Percentiles rank a stretch among this genome's conserved stretches.
These are phyloP conservation scores for Meda fulgida DNA, from an alignment of 2,797 vertebrate species.

Conservation along the genomic window DNA sequence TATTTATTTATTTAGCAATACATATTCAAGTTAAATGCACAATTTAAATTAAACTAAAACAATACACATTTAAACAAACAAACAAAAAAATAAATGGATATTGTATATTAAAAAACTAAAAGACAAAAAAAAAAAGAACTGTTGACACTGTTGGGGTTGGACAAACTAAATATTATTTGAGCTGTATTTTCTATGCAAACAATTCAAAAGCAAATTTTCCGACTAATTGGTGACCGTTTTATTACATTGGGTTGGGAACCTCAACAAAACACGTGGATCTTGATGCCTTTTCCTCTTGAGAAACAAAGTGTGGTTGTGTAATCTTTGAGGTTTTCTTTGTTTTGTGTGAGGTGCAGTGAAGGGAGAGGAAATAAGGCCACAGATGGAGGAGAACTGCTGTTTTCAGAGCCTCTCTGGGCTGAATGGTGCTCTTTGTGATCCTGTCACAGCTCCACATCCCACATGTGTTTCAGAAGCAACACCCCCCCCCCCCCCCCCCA, in stretches of 20 bases:
- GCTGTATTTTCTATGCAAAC: no score
- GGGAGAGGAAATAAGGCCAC: constrained; percentile 41
- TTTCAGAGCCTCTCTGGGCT: constrained; percentile 54
- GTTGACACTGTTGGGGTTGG: no score
- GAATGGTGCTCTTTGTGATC: constrained; percentile 63
- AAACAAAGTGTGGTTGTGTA: constrained; percentile 25
- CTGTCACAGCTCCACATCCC: constrained; percentile 57
- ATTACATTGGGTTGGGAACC: neutral
- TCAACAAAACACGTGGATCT: neutral
- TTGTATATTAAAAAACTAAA: no score
- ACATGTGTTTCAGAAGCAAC: constrained; percentile 53
- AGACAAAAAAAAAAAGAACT: no score
- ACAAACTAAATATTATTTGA: no score
- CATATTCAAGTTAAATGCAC: neutral
- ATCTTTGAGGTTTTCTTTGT: constrained; percentile 10
- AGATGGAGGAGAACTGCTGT: constrained; percentile 43
- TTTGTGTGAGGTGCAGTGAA: constrained; percentile 26
- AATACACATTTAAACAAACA: neutral
- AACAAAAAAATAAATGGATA: neutral
- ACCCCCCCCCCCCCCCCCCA: neutral
- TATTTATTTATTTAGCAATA: neutral
- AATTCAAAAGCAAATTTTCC: no score
- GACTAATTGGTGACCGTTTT: neutral
- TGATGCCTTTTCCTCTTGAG: neutral
- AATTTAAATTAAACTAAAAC: neutral